Percentiles rank a stretch among this genome's conserved stretches.
Conservation (phyloP, 2,888 invertebrate species). For the Ceramica pisi region DNA sequence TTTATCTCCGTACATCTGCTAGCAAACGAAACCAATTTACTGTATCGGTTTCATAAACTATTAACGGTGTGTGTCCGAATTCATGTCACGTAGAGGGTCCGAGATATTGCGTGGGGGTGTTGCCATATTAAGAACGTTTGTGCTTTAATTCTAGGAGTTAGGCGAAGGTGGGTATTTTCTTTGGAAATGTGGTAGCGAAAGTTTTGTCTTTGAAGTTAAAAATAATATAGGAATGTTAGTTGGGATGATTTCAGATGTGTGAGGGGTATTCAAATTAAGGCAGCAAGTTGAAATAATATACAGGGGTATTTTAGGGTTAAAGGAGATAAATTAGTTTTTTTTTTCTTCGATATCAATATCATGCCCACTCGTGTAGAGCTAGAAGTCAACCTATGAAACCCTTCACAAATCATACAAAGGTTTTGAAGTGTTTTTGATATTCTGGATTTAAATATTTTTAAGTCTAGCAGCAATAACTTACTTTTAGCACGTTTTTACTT, state of each 20-base stretch:
- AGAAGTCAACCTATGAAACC: too few species aligned
- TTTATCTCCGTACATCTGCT: constrained; percentile 55
- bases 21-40: constrained; percentile 72
- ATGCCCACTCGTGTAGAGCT: too few species aligned
- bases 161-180: constrained; percentile 14
- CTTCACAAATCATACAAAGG: too few species aligned
- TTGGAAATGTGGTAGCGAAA: constrained; percentile 13
- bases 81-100: constrained; percentile 63
- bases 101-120: constrained; percentile 63
- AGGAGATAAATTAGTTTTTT: too few species aligned
- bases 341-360: too few species aligned
- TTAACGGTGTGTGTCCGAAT: constrained; percentile 60
- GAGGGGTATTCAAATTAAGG: too few species aligned
- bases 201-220: not conserved
- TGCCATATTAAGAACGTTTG: constrained; percentile 54
- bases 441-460: too few species aligned
- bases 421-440: too few species aligned
- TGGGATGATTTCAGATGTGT: too few species aligned
- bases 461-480: constrained; percentile 36
- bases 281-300: too few species aligned
- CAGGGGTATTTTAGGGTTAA: too few species aligned
- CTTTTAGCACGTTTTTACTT: constrained; percentile 50
- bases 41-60: constrained; percentile 71
- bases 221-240: not conserved
- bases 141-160: constrained; percentile 49